Evolutionary conservation across 2,888 invertebrate species (phyloP), one percentile per base, ranked within the genome.

Genomic region (Chalcosyrphus nemorum): DNA sequence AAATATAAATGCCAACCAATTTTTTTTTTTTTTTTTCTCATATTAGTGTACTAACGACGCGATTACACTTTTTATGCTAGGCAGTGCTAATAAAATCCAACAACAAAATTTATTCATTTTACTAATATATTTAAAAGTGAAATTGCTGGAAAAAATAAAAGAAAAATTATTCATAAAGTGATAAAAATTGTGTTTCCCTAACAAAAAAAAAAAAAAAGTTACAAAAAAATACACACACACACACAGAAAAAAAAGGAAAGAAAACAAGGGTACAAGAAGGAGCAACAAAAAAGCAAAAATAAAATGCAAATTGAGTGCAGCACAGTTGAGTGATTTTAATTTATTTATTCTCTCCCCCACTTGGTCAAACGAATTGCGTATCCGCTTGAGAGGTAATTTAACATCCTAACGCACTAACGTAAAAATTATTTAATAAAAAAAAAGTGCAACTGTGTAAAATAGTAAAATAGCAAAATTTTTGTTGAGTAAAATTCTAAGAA

Each of bases 321-420:
- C 81, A 70, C 81, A 81, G 74, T 75, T 75, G 81, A 75, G 81
- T 81, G 81, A 75, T 56, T 81, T 70, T 70, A 56, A 74, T 61
- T 66, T 59, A 59, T 66, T 24, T 35, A 35, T 45, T 24, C 17
- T 17, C 11, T 35, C 59, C 24, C 59, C n/a, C 29, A 35, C 24
- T 32, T 15, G 32, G 19, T 50, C 15, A 45, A 21, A 45, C 17
- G 35, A 61, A 71, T 56, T 71, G 45, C 56, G 15, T 29, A 43
- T 56, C 13, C 21, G 41, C 47, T 61, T n/a, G n/a, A 35, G 11
- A 6, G 41, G 6, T 29, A n/a, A 17, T 13, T 7, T 13, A 13
- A 15, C 19, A 13, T 13, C 15, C 27, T 15, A 52, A 29, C 24
- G n/a, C 9, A 13, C 47, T 21, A n/a, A 47, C n/a, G 15, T n/a